These are phyloP conservation scores for Otolemur garnettii DNA, from an alignment of 2,113 vertebrate species.

Conservation along the genomic window DNA sequence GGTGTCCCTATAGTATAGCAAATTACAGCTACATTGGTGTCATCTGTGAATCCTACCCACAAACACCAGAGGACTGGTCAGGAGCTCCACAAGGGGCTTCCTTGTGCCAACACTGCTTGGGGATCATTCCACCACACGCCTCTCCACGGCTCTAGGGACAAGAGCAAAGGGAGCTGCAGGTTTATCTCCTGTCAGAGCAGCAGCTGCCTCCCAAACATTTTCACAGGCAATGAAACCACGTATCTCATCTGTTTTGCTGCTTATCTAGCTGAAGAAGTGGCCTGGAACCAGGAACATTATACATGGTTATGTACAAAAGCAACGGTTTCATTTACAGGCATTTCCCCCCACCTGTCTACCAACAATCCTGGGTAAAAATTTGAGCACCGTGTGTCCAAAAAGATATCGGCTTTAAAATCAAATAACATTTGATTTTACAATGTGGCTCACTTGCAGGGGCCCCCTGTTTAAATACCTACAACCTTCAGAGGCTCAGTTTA, in stretches of 20 bases:
- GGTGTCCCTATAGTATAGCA: neutral
- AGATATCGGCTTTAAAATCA: neutral
- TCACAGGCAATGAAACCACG: neutral
- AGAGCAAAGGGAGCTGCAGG: neutral
- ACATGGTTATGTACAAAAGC: neutral
- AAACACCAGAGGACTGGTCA: neutral
- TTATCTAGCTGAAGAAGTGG: neutral
- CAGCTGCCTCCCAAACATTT: neutral
- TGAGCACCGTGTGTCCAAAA: neutral
- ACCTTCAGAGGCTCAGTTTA: neutral
- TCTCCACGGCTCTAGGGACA: neutral
- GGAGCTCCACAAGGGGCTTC: neutral
- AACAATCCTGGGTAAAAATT: neutral
- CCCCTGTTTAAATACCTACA: neutral
- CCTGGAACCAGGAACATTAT: neutral
- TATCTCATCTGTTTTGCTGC: neutral
- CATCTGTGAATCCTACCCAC: neutral
- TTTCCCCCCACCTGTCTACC: neutral
- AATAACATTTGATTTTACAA: neutral
- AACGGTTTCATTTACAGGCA: neutral
- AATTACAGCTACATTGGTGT: neutral
- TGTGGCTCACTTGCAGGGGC: neutral
- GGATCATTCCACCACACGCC: neutral
- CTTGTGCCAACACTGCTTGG: neutral
- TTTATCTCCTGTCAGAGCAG: neutral